phyloP scores from a whole-genome alignment of 2,888 invertebrate genomes.

The Limnephilus rhombicus region DNA sequence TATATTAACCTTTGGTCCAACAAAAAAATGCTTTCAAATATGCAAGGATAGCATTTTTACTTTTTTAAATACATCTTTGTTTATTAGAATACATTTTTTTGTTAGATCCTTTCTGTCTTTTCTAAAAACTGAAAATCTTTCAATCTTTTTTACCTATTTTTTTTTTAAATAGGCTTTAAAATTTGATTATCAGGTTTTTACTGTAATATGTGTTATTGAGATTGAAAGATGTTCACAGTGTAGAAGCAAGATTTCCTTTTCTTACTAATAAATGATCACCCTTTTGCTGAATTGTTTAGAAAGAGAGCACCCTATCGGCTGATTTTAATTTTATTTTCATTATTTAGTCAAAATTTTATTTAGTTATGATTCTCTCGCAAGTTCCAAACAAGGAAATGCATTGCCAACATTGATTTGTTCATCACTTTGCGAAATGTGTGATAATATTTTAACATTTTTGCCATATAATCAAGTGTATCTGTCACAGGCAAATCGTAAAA shows the following conservation, averaged over 20 bases:
- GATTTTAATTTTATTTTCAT: constrained; percentile 59
- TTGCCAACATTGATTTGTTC: constrained; percentile 46
- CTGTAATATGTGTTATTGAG: not conserved
- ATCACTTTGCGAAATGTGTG: constrained; percentile 44
- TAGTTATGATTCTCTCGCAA: constrained; percentile 43
- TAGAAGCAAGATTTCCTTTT: constrained; percentile 66
- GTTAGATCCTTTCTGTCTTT: constrained; percentile 32
- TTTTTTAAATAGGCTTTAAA: not conserved
- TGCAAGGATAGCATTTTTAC: not conserved
- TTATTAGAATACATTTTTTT: constrained; percentile 29
- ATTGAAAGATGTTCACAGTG: constrained; percentile 48
- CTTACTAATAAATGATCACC: constrained; percentile 64
- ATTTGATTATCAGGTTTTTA: not conserved
- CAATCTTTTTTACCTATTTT: not conserved
- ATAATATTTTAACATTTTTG: constrained; percentile 36
- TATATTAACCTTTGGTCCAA: constrained; percentile 17
- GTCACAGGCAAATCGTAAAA: too few species aligned
- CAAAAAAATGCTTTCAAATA: constrained; percentile 31
- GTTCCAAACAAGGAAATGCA: constrained; percentile 19
- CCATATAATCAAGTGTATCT: constrained; percentile 2
- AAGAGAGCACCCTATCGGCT: constrained; percentile 67
- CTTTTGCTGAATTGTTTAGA: constrained; percentile 66
- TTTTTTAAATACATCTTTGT: constrained; percentile 23
- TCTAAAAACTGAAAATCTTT: constrained; percentile 33
- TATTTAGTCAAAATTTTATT: constrained; percentile 55